Base-by-base conservation (phyloP, 1,140 invertebrate species). In the Babylonia areolata region DNA sequence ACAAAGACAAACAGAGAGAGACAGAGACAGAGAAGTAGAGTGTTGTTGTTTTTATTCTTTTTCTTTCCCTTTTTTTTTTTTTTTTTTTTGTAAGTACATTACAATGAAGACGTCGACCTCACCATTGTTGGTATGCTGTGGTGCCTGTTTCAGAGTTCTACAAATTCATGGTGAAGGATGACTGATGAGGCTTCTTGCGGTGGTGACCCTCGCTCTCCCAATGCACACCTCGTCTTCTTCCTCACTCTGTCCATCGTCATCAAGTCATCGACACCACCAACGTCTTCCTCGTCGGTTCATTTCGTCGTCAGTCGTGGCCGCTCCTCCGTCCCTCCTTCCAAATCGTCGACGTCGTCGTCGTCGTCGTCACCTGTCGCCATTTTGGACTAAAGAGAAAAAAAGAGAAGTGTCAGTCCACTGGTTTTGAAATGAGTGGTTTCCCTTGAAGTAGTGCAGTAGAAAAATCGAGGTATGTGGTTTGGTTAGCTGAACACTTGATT, bases 101-200 rank as follows among this genome's bases (percentile, higher is more conserved):
- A n/a, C n/a, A n/a, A n/a, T n/a, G n/a, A n/a, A n/a, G n/a, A n/a
- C n/a, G n/a, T n/a, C n/a, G n/a, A n/a, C n/a, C n/a, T n/a, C n/a
- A n/a, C n/a, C n/a, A n/a, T n/a, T n/a, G n/a, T n/a, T n/a, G n/a
- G n/a, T n/a, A n/a, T 81, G 46, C 40, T 81, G 12, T 64, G n/a
- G n/a, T 33, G 39, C 35, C 5, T 81, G 58, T 82, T 82, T 12
- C 81, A 82, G 81, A 82, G 39, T 82, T 82, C 64, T 82, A 82
- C 58, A 82, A 82, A 69, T 82, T 82, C 54, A 82, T 82, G 81
- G 81, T 82, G 51, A 82, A 82, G 40, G 81, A 82, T 46, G 81
- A 82, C 81, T 58, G 81, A 82, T 33, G 81, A 69, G 81, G 2
- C 23, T 69, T n/a, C n/a, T n/a, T n/a, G n/a, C 20, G 2, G 81